Conservation (phyloP, 2,888 invertebrate genomes). For the Cephus sareptanus region DNA sequence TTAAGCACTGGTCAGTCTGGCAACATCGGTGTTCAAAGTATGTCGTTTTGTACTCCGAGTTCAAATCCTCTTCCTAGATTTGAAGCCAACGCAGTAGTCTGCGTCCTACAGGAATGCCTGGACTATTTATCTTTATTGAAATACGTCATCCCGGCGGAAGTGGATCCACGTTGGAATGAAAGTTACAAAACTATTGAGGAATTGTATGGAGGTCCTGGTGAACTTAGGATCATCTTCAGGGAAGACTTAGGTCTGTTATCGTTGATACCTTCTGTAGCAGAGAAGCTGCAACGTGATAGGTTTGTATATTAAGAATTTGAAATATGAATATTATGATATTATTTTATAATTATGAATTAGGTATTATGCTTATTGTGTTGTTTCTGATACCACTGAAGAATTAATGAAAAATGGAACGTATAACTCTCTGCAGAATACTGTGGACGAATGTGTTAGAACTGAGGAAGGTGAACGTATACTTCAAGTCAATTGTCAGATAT, state of each 20-base stretch:
- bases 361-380: conserved; percentile 38
- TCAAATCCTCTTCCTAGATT: conserved; percentile 27
- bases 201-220: conserved; percentile 34
- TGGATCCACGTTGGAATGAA: conserved; percentile 41
- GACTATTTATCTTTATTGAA: conserved; percentile 37
- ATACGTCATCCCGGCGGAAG: conserved; percentile 35
- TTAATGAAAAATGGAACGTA: conserved; percentile 32
- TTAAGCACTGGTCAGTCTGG: conserved; percentile 24
- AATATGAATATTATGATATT: neutral
- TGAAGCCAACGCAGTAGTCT: conserved; percentile 35
- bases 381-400: conserved; percentile 33
- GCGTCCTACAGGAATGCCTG: conserved; percentile 39
- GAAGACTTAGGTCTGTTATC: conserved; percentile 37
- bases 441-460: conserved; percentile 38
- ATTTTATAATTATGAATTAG: conserved; percentile 24
- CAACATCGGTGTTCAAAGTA: conserved; percentile 37
- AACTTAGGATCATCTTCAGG: conserved; percentile 33
- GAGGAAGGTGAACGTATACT: conserved; percentile 40
- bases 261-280: conserved; percentile 26
- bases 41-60: conserved; percentile 31
- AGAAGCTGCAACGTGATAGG: conserved; percentile 51
- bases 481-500: conserved; percentile 39
- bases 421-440: conserved; percentile 38
- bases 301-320: conserved; percentile 10
- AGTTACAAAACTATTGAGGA: conserved; percentile 32